Percentiles rank a stretch among this genome's conserved stretches.
These are phyloP conservation scores for Uromys caudimaculatus DNA, from an alignment of 2,797 vertebrate genomes.

Conservation along the genomic window DNA sequence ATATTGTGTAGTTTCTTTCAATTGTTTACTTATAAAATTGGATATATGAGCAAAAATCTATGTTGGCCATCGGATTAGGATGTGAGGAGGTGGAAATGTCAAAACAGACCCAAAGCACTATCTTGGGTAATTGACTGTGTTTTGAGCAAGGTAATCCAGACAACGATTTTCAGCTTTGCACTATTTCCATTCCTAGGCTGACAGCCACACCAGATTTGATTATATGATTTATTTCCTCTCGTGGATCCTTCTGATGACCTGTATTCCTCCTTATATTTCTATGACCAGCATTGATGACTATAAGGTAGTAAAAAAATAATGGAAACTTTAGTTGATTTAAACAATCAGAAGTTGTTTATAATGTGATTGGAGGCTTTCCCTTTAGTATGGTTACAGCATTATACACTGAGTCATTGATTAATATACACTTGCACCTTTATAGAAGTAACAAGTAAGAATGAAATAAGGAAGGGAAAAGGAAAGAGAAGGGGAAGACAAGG, in stretches of 20 bases:
- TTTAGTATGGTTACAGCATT: neutral
- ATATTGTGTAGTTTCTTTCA: neutral
- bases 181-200: neutral
- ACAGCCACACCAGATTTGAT: fast-evolving
- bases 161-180: neutral
- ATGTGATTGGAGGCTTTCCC: neutral
- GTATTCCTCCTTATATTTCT: neutral
- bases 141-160: neutral
- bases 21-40: neutral
- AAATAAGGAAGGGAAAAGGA: neutral
- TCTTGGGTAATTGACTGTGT: neutral
- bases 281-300: slow-evolving; percentile 38
- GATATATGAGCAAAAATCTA: neutral
- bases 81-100: neutral
- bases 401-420: neutral
- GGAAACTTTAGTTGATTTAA: neutral
- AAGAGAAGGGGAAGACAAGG: neutral
- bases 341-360: neutral
- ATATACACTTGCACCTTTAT: neutral
- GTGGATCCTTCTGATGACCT: neutral
- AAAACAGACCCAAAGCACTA: neutral
- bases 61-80: neutral
- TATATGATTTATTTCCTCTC: neutral
- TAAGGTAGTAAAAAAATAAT: slow-evolving; percentile 26
- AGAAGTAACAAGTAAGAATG: neutral